Evolutionary conservation across 2,113 vertebrate species (phyloP).

Genomic region (Gavialis gangeticus): DNA sequence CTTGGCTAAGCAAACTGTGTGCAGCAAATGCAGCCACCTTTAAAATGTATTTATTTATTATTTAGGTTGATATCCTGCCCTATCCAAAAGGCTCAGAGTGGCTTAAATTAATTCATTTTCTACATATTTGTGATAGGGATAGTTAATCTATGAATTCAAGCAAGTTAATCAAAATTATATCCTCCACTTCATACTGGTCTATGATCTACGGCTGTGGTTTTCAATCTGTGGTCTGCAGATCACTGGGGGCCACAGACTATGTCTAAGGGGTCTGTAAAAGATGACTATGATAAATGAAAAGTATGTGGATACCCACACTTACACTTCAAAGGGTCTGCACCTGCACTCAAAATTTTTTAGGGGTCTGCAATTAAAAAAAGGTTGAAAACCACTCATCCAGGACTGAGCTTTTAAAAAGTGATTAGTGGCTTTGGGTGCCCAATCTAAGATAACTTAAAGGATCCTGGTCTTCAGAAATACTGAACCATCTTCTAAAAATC

Average conservation of each 20-base stretch:
- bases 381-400: background rate
- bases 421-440: background rate
- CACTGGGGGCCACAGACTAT: too few relatives aligned
- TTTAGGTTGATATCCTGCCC: too few relatives aligned
- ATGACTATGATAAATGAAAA: too few relatives aligned
- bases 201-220: background rate
- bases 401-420: background rate
- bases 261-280: too few relatives aligned
- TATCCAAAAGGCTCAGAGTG: background rate
- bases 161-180: background rate
- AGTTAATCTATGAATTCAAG: background rate
- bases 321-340: too few relatives aligned
- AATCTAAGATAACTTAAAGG: background rate
- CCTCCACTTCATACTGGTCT: background rate
- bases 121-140: background rate
- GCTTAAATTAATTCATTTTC: background rate
- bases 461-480: background rate
- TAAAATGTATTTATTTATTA: background rate
- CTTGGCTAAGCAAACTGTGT: background rate
- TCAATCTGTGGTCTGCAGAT: too few relatives aligned
- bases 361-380: background rate
- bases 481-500: background rate
- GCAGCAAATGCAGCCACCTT: constrained; percentile 12
- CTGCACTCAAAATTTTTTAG: too few relatives aligned
- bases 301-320: too few relatives aligned